phyloP scores from a whole-genome alignment of 2,888 invertebrate genomes.

The Noctua pronuba region DNA sequence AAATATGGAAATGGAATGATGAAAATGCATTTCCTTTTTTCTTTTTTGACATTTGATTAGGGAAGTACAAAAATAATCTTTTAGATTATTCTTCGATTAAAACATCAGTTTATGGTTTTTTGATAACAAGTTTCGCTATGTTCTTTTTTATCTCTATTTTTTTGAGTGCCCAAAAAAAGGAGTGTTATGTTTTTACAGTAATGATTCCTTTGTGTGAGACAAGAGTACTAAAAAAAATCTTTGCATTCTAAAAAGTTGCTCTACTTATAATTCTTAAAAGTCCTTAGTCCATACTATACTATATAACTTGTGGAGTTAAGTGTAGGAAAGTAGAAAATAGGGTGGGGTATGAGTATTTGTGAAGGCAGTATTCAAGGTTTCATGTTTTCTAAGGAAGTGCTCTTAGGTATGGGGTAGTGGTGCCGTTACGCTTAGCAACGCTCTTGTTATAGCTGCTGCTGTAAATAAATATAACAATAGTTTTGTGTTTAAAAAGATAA shows the following conservation, averaged over 20 bases:
- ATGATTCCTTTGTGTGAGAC: background rate
- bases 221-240: background rate
- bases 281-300: too few species aligned
- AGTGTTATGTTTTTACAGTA: background rate
- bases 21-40: constrained; percentile 31
- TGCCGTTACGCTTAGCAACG: too few species aligned
- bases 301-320: background rate
- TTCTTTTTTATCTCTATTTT: too few species aligned
- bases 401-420: background rate
- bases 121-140: background rate
- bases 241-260: background rate
- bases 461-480: background rate
- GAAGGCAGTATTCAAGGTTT: background rate
- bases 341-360: background rate
- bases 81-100: background rate
- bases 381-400: background rate
- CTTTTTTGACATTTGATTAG: constrained; percentile 25
- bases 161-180: background rate
- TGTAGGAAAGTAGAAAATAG: background rate
- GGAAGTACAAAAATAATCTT: constrained; percentile 19
- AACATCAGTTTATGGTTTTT: constrained; percentile 10
- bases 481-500: background rate
- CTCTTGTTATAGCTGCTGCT: background rate
- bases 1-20: constrained; percentile 43
- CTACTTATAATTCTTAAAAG: too few species aligned